Conservation (phyloP, 2,888 invertebrate genomes). For the Phorcus lineatus region DNA sequence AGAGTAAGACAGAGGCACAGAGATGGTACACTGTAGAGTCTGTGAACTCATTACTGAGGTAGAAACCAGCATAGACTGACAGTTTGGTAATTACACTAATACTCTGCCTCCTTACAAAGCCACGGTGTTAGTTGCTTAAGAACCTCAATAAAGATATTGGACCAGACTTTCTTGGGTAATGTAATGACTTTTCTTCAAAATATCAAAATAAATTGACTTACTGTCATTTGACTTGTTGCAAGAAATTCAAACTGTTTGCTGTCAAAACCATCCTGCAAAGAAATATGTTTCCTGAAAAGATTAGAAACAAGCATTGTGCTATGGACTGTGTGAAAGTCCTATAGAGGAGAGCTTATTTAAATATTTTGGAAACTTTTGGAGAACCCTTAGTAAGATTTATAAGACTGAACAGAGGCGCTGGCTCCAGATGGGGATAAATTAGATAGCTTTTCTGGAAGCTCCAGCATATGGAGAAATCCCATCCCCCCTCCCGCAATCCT, state of each 20-base stretch:
- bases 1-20: too few species aligned
- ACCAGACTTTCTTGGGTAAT: too few species aligned
- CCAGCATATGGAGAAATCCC: constrained; percentile 3
- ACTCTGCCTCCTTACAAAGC: background rate
- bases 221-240: too few species aligned
- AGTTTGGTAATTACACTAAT: background rate
- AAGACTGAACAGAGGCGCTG: background rate
- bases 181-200: too few species aligned
- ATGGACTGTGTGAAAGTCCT: too few species aligned
- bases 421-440: background rate
- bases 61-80: background rate
- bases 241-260: too few species aligned
- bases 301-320: too few species aligned
- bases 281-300: too few species aligned
- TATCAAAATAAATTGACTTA: too few species aligned
- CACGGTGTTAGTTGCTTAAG: too few species aligned
- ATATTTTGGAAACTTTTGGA: background rate
- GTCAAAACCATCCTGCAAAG: too few species aligned
- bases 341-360: background rate
- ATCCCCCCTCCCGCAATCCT: background rate
- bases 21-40: too few species aligned
- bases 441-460: background rate
- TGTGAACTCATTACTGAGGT: background rate
- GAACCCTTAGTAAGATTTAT: background rate
- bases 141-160: background rate